Evolutionary conservation across 2,888 invertebrate genomes (phyloP).

Genomic region (Cryptocephalus moraei): DNA sequence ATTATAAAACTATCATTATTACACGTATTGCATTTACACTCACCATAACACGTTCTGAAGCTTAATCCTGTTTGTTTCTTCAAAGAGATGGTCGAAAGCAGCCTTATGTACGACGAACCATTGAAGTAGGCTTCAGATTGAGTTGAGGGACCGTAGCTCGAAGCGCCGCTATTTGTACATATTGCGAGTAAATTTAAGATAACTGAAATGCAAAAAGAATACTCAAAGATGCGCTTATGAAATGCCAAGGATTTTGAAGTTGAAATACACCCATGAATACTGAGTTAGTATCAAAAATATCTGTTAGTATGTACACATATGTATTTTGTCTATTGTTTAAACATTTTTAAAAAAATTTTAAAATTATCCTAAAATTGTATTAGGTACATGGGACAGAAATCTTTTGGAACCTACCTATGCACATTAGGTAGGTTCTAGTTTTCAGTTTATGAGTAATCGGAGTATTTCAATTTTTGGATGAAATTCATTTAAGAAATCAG

Average conservation of each 20-base stretch:
- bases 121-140: constrained; percentile 77
- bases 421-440: too few species aligned
- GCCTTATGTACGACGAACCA: constrained; percentile 65
- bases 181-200: constrained; percentile 8
- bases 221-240: too few species aligned
- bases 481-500: too few species aligned
- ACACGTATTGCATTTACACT: neutral
- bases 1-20: neutral
- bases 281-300: neutral
- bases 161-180: constrained; percentile 8
- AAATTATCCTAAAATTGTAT: too few species aligned
- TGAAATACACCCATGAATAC: too few species aligned
- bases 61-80: constrained; percentile 73
- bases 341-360: neutral
- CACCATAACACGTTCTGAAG: constrained; percentile 66
- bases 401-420: too few species aligned
- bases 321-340: neutral
- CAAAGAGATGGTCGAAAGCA: constrained; percentile 63
- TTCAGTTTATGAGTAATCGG: too few species aligned
- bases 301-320: neutral
- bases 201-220: constrained; percentile 6
- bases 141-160: constrained; percentile 43
- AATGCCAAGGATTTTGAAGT: too few species aligned
- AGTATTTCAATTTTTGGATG: too few species aligned
- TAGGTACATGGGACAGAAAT: too few species aligned